Base-by-base conservation (phyloP, 2,113 vertebrate species). In the Jacana jacana region DNA sequence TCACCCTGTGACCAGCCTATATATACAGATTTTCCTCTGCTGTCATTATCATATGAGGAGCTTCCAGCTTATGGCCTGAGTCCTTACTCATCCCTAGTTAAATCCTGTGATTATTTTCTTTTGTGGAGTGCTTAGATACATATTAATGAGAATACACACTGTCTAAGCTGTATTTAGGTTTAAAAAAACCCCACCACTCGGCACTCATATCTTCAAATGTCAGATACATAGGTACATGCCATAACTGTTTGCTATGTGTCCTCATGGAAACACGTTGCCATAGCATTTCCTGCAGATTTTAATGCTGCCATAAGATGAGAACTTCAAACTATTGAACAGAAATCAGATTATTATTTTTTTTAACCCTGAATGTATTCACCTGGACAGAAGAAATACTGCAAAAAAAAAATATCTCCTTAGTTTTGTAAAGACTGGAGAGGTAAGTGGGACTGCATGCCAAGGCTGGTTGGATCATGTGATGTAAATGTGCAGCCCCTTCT, bases 211-310 rank as follows among this genome's bases (percentile, higher is more conserved):
- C 88, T 95, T 92, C 54, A 88, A 55, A 90, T 94, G 52, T 86
- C 96, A 89, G 31, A 89, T 85, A 78, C 65, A 52, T 88, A 94
- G 95, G 93, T 96, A 92, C 88, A 44, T 89, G 72, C 91, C 86
- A 28, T 88, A 81, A 82, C 61, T 90, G 11, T 95, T 96, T 60
- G 78, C 90, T 81, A 0, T 20, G 6, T 95, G 93, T 96, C 92
- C 91, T 96, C 97, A 92, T 97, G 95, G 94, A 95, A 96, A 97
- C 96, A 95, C 49, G 87, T 97, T 97, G 95, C 97, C 95, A 97
- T 97, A 97, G 97, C 94, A 96, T 92, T 97, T 96, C 80, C 71
- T 97, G 83, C 69, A 73, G 88, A 51, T 90, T 91, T 91, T 88
- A 95, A 71, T 84, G 84, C 86, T 97, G 76, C 70, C 81, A 81